Evolutionary conservation across 2,888 invertebrate genomes (phyloP), one percentile per base, ranked within the genome.

Genomic region (Hermodice carunculata): DNA sequence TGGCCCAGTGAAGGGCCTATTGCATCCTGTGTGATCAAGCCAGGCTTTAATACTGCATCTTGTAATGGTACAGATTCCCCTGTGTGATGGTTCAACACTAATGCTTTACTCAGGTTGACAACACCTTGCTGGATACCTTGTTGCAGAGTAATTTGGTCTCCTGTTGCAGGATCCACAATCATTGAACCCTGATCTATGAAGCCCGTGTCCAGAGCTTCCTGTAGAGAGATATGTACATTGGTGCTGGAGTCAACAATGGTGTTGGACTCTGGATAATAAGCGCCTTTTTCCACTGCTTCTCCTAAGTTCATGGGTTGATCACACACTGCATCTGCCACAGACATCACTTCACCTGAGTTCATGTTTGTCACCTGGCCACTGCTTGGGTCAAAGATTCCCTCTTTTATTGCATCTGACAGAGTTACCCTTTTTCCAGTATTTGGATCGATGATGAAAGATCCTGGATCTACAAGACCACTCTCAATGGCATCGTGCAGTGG

Each of bases 361-460:
- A 34, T 42, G 26, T 66, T 56, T n/a, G 43, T 59, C 5, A 69
- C 57, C 14, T 69, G 46, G 11, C 70, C 70, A 28, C 67, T 66
- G 29, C 44, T 65, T 40, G 93, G 92, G 86, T 96, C 95, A 40
- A 91, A 89, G 56, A 96, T 67, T 19, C 80, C 80, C 62, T 70
- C 70, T 22, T 74, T 71, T 17, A 98, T 88, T 40, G 97, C 96
- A 85, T 94, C 91, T 76, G 90, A 88, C 67, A 97, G 89, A 3
- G 95, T 94, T 51, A 98, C 88, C 87, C 95, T 93, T 40, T 89
- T 89, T 79, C 94, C 94, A 57, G 90, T 90, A 82, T 90, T 90
- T 60, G 94, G 91, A 87, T 96, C 93, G 72, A 95, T 93, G 28
- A 66, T 61, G 46, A 37, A 51, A 14, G 65, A 62, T 14, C 53